Conservation (phyloP, 2,797 vertebrate species). For the Emydoidea blandingii region DNA sequence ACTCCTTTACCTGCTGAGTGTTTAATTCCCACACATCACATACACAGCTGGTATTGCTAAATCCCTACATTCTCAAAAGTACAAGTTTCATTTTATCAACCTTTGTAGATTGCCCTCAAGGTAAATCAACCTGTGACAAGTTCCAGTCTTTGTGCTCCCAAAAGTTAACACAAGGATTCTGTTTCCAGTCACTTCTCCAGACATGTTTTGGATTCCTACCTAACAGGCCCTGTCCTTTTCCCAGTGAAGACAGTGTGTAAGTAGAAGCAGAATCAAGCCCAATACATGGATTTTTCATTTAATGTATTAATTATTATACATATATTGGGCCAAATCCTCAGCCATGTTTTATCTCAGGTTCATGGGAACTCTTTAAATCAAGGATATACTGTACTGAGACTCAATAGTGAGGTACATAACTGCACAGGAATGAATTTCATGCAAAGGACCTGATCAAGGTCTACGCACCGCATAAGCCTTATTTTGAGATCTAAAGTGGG, state of each 20-base stretch:
- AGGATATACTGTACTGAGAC: neutral
- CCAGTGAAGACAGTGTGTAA: neutral
- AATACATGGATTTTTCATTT: rapidly evolving
- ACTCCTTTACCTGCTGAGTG: neutral
- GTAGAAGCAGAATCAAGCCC: neutral
- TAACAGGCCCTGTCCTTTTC: neutral
- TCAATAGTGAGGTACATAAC: neutral
- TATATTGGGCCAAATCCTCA: neutral
- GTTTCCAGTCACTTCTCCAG: neutral
- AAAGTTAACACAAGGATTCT: neutral
- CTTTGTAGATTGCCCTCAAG: neutral
- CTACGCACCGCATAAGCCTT: neutral
- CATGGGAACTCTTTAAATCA: neutral
- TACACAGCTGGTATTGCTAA: neutral
- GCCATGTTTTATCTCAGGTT: neutral
- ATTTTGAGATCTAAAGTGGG: neutral
- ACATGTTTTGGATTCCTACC: neutral
- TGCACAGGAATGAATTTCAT: neutral
- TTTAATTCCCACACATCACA: neutral
- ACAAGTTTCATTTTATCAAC: neutral
- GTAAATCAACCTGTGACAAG: neutral
- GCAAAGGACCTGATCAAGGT: neutral
- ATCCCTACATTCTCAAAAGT: conserved; percentile 1
- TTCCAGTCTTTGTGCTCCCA: neutral
- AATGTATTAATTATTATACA: neutral